Base-by-base conservation (phyloP, 2,113 vertebrate genomes). In the Rhinogobius similis region DNA sequence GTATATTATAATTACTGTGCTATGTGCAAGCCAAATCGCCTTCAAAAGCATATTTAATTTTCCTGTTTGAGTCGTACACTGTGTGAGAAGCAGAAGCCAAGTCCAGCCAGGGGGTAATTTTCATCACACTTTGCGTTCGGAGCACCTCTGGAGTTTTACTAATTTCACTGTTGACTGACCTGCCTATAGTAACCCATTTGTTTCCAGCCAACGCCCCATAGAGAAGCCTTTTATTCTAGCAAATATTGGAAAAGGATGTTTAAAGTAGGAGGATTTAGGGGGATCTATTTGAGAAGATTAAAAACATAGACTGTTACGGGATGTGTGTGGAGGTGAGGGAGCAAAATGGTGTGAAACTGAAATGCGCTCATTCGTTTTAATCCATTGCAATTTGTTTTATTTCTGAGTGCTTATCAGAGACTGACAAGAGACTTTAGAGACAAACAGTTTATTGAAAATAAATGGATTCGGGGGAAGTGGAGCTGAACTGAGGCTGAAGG, bases 141-240 rank as follows among this genome's bases (percentile, higher is more conserved):
- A 66, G 65, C 76, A 84, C 82, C 74, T 78, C 72, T 36, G 62
- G 75, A 69, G 59, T 86, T 83, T 79, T 76, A 73, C 81, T 89
- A 87, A 90, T 89, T 88, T 89, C 89, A 89, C 79, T 41, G 82
- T 78, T 87, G 81, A 90, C 68, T 86, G 86, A 84, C 76, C 81
- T 75, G 79, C 75, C 78, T 76, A 44, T 63, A 67, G 70, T 73
- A 76, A 82, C 72, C 70, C 74, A 70, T 73, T 85, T 86, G 78
- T 74, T 77, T 84, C 76, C 68, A 75, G 72, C 63, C 79, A 78
- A 66, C 68, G 66, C 76, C 83, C 70, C 65, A 29, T 55, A 74
- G 66, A 77, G 74, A 67, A 62, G 64, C 65, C 50, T 64, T 78
- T 77, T 78, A 66, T 65, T 77, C 62, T 44, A 80, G 78, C 74